Evolutionary conservation across 2,888 invertebrate species (phyloP).

Genomic region (Actias luna): DNA sequence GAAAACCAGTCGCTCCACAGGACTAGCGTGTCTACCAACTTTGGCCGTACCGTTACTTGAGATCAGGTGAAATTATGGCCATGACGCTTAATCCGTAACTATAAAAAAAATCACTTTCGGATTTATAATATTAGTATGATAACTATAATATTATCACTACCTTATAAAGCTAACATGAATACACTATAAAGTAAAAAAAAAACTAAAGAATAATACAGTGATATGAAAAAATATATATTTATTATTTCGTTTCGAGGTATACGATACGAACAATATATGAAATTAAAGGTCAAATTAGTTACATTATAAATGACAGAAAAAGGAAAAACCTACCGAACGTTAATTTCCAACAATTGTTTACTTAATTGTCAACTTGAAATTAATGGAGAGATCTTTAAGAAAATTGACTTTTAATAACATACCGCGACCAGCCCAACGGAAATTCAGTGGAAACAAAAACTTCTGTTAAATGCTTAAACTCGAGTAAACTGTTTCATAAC

Average conservation of each 20-base stretch:
- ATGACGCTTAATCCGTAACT: no score
- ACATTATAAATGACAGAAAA: not conserved
- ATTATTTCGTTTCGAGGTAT: not conserved
- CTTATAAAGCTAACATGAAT: no score
- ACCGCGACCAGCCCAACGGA: constrained; percentile 49
- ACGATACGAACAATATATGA: not conserved
- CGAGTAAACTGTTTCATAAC: constrained; percentile 61
- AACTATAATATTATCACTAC: no score
- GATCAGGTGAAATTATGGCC: no score
- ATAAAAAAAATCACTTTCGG: no score
- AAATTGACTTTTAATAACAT: constrained; percentile 71
- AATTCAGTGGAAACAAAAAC: constrained; percentile 61
- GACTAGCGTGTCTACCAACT: no score
- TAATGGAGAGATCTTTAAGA: constrained; percentile 41
- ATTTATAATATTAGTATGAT: no score
- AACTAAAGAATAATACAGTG: not conserved
- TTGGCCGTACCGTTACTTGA: no score
- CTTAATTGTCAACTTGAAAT: constrained; percentile 41
- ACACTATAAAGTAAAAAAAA: no score
- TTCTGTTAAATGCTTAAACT: constrained; percentile 63
- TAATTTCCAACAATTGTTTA: constrained; percentile 25
- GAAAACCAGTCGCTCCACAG: no score
- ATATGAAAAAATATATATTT: not conserved
- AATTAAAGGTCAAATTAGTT: not conserved
- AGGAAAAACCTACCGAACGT: constrained; percentile 1